Conservation (phyloP, 2,797 vertebrate genomes). For the Chrysolophus pictus region DNA sequence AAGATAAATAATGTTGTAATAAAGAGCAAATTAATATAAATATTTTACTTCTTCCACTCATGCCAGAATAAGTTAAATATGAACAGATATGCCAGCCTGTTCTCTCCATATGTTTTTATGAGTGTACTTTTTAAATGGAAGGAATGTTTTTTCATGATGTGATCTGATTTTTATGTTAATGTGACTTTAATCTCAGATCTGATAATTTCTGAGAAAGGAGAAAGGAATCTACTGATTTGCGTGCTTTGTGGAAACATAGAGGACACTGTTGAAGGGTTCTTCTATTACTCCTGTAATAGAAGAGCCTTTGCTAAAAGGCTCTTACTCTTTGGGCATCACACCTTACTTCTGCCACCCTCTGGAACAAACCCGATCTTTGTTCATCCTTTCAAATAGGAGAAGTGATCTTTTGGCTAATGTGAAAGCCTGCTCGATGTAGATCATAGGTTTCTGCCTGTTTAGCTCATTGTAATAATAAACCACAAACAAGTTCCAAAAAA, state of each 20-base stretch:
- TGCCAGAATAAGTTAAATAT: too few relatives aligned
- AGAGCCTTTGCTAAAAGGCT: neutral
- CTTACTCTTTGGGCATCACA: neutral
- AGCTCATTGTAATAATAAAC: slow-evolving; percentile 30
- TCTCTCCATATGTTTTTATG: slow-evolving; percentile 17
- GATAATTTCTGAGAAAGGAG: slow-evolving; percentile 4
- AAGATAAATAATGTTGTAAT: neutral
- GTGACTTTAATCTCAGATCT: slow-evolving; percentile 7
- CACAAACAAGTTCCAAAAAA: neutral
- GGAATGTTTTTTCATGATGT: neutral
- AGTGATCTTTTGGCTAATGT: slow-evolving; percentile 1
- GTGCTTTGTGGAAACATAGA: neutral
- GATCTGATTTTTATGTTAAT: neutral
- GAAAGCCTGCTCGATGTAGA: slow-evolving; percentile 28
- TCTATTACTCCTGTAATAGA: neutral
- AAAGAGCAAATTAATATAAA: too few relatives aligned
- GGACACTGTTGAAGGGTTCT: neutral
- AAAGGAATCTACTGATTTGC: neutral
- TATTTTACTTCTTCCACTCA: too few relatives aligned
- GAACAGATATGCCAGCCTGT: neutral
- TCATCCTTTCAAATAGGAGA: neutral
- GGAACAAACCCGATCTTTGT: neutral
- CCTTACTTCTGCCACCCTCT: neutral
- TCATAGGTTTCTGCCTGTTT: slow-evolving; percentile 41
- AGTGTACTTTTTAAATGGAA: neutral